phyloP scores from a whole-genome alignment of 2,888 invertebrate species.

The Troglohyphantes excavatus region DNA sequence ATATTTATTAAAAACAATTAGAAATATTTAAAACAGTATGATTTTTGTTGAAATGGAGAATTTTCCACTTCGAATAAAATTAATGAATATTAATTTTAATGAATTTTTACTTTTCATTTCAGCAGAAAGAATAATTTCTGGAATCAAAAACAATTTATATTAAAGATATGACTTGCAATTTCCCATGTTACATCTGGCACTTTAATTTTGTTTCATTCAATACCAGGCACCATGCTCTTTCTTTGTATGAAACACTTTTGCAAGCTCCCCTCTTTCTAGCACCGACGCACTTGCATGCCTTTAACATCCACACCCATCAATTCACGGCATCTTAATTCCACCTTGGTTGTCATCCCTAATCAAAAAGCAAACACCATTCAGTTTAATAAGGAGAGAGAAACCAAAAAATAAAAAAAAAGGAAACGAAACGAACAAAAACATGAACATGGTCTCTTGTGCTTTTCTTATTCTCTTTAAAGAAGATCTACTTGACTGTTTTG shows the following conservation, averaged over 20 bases:
- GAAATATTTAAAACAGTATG: too few species aligned
- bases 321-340: neutral
- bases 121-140: too few species aligned
- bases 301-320: conserved; percentile 16
- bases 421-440: conserved; percentile 49
- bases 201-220: conserved; percentile 1
- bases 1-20: too few species aligned
- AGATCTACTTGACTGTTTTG: conserved; percentile 78
- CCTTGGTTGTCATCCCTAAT: conserved; percentile 1
- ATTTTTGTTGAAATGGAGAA: too few species aligned
- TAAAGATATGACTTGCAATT: too few species aligned
- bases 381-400: neutral
- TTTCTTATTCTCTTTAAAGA: conserved; percentile 74
- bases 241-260: neutral
- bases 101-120: too few species aligned
- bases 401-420: too few species aligned
- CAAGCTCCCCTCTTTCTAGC: neutral
- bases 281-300: conserved; percentile 50
- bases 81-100: too few species aligned
- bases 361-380: conserved; percentile 19
- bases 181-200: too few species aligned
- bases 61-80: too few species aligned
- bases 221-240: conserved; percentile 3
- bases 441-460: conserved; percentile 64
- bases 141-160: too few species aligned